These are phyloP conservation scores for Sphyrna mokarran DNA, from an alignment of 2,113 vertebrate genomes.

Conservation along the genomic window DNA sequence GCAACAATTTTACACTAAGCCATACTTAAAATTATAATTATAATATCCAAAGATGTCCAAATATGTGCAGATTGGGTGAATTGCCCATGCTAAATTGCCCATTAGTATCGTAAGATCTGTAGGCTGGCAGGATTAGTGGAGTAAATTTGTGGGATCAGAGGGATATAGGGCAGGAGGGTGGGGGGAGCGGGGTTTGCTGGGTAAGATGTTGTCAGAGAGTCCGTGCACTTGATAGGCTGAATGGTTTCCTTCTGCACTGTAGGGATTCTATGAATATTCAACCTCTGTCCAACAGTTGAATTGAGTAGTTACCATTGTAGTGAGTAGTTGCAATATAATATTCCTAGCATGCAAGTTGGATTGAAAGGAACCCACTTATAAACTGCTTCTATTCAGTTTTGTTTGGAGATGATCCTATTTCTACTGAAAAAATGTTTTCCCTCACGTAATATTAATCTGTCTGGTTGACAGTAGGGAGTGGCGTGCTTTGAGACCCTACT, in stretches of 20 bases:
- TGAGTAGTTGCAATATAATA: background rate
- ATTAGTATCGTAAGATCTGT: too few relatives aligned
- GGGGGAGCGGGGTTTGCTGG: too few relatives aligned
- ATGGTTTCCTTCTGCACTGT: too few relatives aligned
- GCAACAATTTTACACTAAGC: background rate
- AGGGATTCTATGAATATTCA: background rate
- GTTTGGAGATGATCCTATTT: background rate
- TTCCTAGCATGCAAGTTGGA: background rate
- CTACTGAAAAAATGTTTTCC: background rate
- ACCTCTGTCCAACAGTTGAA: background rate
- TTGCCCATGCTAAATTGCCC: too few relatives aligned
- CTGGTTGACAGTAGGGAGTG: background rate
- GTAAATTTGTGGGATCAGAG: too few relatives aligned
- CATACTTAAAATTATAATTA: background rate
- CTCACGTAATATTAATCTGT: background rate
- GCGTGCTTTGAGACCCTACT: background rate
- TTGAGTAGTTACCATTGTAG: background rate
- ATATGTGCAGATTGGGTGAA: too few relatives aligned
- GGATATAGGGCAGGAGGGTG: too few relatives aligned
- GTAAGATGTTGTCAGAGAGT: too few relatives aligned
- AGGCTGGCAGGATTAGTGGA: too few relatives aligned
- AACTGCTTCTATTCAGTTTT: background rate
- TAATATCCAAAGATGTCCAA: background rate
- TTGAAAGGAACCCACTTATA: background rate
- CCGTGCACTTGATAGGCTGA: too few relatives aligned